Conservation (phyloP, 2,797 vertebrate species). For the Orientallactaga sibirica region DNA sequence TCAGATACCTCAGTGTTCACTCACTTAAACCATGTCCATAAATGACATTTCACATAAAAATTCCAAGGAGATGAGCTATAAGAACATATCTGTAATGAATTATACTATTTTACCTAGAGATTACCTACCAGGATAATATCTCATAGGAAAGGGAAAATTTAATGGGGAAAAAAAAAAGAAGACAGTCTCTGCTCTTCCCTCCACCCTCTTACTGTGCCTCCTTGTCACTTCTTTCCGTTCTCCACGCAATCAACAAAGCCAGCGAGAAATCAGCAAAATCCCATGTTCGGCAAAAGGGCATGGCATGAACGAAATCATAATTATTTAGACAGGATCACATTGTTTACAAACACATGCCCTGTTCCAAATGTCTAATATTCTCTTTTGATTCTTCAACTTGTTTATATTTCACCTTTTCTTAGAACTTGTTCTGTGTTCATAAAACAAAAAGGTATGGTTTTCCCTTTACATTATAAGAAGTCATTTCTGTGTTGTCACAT, state of each 20-base stretch:
- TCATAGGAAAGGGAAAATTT: neutral
- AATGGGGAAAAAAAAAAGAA: neutral
- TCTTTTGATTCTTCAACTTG: constrained; percentile 62
- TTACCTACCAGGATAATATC: neutral
- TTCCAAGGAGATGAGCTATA: neutral
- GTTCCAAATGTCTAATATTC: constrained; percentile 38
- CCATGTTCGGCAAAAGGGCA: neutral
- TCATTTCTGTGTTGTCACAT: constrained; percentile 35
- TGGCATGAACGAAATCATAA: neutral
- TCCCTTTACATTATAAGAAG: constrained; percentile 44
- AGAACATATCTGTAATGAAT: neutral
- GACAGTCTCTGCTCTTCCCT: rapidly evolving
- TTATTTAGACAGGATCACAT: neutral
- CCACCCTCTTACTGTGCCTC: too few relatives aligned
- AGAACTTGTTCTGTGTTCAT: constrained; percentile 57
- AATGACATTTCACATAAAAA: neutral
- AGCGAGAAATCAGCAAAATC: neutral
- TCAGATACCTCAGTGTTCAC: neutral
- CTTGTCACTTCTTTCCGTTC: neutral
- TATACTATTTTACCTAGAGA: neutral
- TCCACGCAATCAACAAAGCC: neutral
- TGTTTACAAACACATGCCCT: constrained; percentile 44
- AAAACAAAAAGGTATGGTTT: neutral
- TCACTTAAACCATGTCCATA: neutral
- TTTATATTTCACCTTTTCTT: constrained; percentile 64